Base-by-base conservation (phyloP, 64 coral and sea anemone genomes). In the Stylophora pistillata region DNA sequence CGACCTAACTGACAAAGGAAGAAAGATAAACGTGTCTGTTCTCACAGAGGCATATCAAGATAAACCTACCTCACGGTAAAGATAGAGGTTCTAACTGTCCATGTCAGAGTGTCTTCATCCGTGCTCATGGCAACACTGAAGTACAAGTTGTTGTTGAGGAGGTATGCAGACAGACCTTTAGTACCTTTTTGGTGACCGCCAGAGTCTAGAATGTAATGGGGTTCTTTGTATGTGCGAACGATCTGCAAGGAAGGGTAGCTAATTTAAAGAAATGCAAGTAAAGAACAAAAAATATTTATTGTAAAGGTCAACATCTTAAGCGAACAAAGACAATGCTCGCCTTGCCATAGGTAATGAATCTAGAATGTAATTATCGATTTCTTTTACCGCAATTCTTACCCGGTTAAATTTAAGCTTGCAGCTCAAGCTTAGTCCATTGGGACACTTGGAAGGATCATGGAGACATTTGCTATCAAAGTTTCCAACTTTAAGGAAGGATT, bases 391-490 rank as follows among this genome's bases (percentile, higher is more conserved):
- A 47, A 20, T 56, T 62, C 62, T 78, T 73, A 99, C 97, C 84
- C 90, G 92, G 56, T 95, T 92, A 61, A 99, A 92, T 41, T 99
- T 99, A 20, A 99, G 97, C 63, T 95, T 99, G 72, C 87, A 95
- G 56, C 97, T 99, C 65, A 95, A 95, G 66, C 97, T 99, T 10
- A 99, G 81, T 14, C 97, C 97, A 78, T 87, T 57, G 21, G 78
- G 88, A 52, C 97, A 99, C 60, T 93, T 99, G 33, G 88, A 68
- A 34, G 97, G 97, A 76, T 99, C 88, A 81, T 89, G 77, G 9
- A 99, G 32, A 71, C 97, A 99, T 74, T 88, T 82, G 9, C 68
- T 55, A 33, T 88, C 87, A 58, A 99, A 99, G 64, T 87, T 86
- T 28, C 97, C 97, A 60, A 91, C 88, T 57, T 99, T 95, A 53